Percentiles rank a stretch among this genome's conserved stretches.
Conservation (phyloP, 2,797 vertebrate genomes). For the Liparis tanakae region DNA sequence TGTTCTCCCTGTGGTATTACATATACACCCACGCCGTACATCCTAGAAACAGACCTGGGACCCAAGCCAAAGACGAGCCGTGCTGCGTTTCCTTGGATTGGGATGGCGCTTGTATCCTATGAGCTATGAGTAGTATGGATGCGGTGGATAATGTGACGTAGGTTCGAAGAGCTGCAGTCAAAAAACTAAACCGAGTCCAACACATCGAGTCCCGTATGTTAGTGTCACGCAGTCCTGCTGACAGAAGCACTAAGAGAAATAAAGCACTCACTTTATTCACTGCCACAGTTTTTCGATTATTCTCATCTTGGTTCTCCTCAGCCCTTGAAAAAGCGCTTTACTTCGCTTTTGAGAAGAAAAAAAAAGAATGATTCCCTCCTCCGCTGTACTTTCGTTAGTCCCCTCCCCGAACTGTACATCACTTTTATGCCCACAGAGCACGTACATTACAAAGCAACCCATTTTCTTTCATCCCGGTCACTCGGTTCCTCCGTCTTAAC, state of each 20-base stretch:
- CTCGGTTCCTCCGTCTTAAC: slow-evolving; percentile 23
- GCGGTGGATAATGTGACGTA: neutral
- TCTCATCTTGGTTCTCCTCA: slow-evolving; percentile 11
- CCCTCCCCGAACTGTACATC: slow-evolving; percentile 28
- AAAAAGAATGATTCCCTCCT: neutral
- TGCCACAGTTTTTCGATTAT: slow-evolving; percentile 11
- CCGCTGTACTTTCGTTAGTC: neutral
- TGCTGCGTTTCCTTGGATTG: neutral
- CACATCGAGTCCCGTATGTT: neutral
- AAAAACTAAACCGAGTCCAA: slow-evolving; percentile 8
- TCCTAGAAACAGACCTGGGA: neutral
- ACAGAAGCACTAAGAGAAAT: slow-evolving; percentile 1
- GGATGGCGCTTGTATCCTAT: too few relatives aligned
- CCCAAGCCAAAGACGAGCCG: neutral
- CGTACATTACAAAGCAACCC: slow-evolving; percentile 11
- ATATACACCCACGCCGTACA: too few relatives aligned
- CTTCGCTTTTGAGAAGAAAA: slow-evolving; percentile 11
- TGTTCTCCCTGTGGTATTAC: neutral
- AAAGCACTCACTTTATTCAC: slow-evolving; percentile 17
- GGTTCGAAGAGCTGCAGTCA: neutral
- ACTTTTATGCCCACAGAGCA: slow-evolving; percentile 32
- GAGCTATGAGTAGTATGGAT: neutral
- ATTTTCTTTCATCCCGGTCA: slow-evolving; percentile 30
- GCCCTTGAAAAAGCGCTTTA: slow-evolving; percentile 3
- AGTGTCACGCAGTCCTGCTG: slow-evolving; percentile 4